Evolutionary conservation across 2,888 invertebrate genomes (phyloP), one percentile per base, ranked within the genome.

Genomic region (Cerastis leucographa): DNA sequence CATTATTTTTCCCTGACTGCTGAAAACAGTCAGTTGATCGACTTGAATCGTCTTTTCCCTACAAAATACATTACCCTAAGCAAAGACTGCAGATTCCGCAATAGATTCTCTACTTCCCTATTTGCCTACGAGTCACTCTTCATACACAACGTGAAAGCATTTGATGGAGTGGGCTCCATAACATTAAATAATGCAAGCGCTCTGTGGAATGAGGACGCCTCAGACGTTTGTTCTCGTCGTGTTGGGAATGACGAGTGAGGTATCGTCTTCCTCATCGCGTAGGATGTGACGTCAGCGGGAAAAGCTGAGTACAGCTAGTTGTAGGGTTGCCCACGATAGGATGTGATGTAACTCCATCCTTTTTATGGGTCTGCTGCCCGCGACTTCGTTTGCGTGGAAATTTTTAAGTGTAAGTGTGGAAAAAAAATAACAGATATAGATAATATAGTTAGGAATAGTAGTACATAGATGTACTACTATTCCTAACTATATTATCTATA

Each of bases 161-260:
- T 77, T 86, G 87, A 86, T 84, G 76, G 74, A 81, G 74, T 73
- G 68, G 64, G 46, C 65, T 71, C 87, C 85, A 89, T 89, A 90
- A 88, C 85, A 87, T 89, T 94, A 91, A 94, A 94, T 94, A 93
- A 94, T 94, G 93, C 92, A 94, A 84, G 79, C 78, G 87, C 91
- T 92, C 91, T 90, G 89, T 87, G 91, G 91, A 92, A 93, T 93
- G 93, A 93, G 91, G 91, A 91, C 88, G 90, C 90, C 89, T 89
- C 86, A 88, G 89, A 89, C 88, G 89, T 89, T 89, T 90, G 89
- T 91, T 92, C 90, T 88, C 85, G 87, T 91, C 89, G 90, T 92
- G 91, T 92, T 92, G 91, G 88, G 89, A 92, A 92, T 91, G 93
- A 92, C 92, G 87, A 87, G 90, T 93, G 92, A 95, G 91, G 91